A percentile compares a stretch with the other conserved stretches of the same genome.
phyloP scores from a whole-genome alignment of 2,888 invertebrate species.

The Drosophila nigricruria region DNA sequence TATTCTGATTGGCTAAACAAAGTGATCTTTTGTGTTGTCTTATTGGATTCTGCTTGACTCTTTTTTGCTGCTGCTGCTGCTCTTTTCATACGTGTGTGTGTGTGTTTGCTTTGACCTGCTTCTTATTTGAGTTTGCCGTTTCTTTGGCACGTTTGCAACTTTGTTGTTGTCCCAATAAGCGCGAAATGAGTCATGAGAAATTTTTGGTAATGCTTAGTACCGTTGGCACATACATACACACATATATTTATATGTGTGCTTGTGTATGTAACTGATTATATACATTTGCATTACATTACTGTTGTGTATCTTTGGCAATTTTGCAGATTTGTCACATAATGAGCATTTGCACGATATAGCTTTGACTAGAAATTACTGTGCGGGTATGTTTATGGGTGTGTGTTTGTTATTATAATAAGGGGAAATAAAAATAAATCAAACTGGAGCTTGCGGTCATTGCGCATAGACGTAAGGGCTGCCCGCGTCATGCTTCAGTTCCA shows the following conservation, averaged over 20 bases:
- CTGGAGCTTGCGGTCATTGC: conserved; percentile 15
- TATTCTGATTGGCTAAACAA: conserved; percentile 24
- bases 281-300: conserved; percentile 7
- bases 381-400: too few species aligned
- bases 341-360: conserved; percentile 12
- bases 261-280: conserved; percentile 7
- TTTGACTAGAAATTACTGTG: conserved; percentile 23
- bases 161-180: conserved; percentile 34
- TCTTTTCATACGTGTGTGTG: conserved; percentile 4
- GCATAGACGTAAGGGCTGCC: conserved; percentile 1
- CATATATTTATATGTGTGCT: conserved; percentile 6
- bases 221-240: conserved; percentile 13
- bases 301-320: background rate
- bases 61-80: conserved; percentile 6
- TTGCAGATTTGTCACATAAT: conserved; percentile 29
- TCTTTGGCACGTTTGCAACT: conserved; percentile 48
- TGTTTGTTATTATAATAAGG: conserved; percentile 15
- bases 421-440: conserved; percentile 32
- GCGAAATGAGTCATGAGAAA: conserved; percentile 63
- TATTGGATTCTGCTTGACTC: conserved; percentile 23
- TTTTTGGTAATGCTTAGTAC: conserved; percentile 32
- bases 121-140: conserved; percentile 38
- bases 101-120: conserved; percentile 59
- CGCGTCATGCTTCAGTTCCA: conserved; percentile 41
- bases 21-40: conserved; percentile 13